Percentiles rank a stretch among this genome's conserved stretches.
These are phyloP conservation scores for Todus mexicanus DNA, from an alignment of 2,797 vertebrate genomes.

Conservation along the genomic window DNA sequence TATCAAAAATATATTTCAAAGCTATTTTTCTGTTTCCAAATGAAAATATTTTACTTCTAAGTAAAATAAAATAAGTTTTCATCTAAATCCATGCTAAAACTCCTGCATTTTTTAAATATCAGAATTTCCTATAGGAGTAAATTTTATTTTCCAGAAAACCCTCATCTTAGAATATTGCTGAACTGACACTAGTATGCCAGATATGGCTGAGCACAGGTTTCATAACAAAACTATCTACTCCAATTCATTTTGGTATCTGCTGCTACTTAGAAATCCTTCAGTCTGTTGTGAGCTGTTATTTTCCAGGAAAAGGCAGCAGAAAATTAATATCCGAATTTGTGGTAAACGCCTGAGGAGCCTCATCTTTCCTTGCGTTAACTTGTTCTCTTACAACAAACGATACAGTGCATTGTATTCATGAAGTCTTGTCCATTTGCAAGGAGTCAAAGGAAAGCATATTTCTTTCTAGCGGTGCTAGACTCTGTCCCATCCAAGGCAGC, in stretches of 20 bases:
- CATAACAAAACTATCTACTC: background rate
- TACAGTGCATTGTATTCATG: background rate
- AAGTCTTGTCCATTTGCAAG: background rate
- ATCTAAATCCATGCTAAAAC: background rate
- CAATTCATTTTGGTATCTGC: background rate
- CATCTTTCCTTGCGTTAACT: background rate
- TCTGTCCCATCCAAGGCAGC: background rate
- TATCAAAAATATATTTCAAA: background rate
- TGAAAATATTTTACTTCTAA: background rate
- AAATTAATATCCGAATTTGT: background rate
- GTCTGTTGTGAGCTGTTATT: background rate
- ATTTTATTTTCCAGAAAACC: background rate
- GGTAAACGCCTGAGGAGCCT: background rate
- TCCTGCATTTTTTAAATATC: background rate
- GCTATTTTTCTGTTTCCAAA: background rate
- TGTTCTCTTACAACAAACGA: background rate
- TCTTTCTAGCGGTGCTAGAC: background rate
- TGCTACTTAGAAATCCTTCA: background rate
- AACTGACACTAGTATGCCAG: background rate
- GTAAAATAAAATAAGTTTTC: rapidly evolving
- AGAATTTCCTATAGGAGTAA: background rate
- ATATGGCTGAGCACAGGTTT: background rate
- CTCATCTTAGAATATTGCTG: background rate
- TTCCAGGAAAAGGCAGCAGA: background rate
- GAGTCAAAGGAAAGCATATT: background rate